Conservation (phyloP, 2,113 vertebrate species). For the Sardina pilchardus region DNA sequence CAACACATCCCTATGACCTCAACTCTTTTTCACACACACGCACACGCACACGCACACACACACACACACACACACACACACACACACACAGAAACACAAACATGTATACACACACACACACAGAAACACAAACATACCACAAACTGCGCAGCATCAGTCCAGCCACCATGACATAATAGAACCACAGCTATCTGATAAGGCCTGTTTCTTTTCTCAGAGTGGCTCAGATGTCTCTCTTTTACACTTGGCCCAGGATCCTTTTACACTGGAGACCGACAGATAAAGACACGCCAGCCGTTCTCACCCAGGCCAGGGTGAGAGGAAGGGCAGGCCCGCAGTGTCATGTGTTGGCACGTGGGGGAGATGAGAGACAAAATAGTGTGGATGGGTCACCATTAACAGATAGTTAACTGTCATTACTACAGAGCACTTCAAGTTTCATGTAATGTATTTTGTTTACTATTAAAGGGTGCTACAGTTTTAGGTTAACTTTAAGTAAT, state of each 20-base stretch:
- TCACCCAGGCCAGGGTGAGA: background rate
- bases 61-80: no score
- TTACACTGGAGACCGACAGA: background rate
- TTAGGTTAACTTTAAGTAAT: background rate
- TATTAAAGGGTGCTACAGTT: background rate
- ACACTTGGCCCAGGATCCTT: background rate
- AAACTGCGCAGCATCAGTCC: background rate
- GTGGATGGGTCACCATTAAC: background rate
- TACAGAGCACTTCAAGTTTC: background rate
- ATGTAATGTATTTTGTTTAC: background rate
- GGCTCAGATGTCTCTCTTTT: background rate
- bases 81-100: background rate
- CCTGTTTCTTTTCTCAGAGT: background rate
- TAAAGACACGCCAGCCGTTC: background rate
- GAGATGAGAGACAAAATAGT: background rate
- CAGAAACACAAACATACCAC: background rate
- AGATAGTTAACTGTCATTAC: background rate
- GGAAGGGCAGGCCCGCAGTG: background rate
- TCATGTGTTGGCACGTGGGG: background rate
- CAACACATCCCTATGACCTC: no score
- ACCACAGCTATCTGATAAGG: slow-evolving; percentile 2
- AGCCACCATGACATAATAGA: background rate
- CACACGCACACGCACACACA: no score
- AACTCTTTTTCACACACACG: slow-evolving; percentile 16
- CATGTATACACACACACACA: background rate